A percentile compares a stretch with the other conserved stretches of the same genome.
phyloP scores from a whole-genome alignment of 1,140 invertebrate species.

The Stenopsyche tienmushanensis region DNA sequence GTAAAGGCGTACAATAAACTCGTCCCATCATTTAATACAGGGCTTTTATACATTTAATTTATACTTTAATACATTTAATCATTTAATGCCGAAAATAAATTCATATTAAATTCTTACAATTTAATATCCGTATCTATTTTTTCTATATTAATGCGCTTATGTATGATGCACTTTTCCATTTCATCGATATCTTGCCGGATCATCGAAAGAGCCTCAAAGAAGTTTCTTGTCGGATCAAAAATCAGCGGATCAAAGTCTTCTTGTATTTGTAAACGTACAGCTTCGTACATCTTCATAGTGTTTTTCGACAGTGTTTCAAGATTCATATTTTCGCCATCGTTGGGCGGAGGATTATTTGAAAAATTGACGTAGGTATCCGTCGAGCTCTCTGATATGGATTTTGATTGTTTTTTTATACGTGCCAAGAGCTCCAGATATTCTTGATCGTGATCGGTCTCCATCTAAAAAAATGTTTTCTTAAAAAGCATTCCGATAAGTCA shows the following conservation, averaged over 20 bases:
- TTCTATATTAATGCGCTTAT: slow-evolving; percentile 46
- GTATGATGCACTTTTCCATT: slow-evolving; percentile 48
- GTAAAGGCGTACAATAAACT: no score
- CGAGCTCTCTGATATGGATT: slow-evolving; percentile 22
- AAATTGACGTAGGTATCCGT: slow-evolving; percentile 16
- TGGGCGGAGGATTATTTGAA: slow-evolving; percentile 23
- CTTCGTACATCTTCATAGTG: slow-evolving; percentile 8
- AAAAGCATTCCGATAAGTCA: no score
- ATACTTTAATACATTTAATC: background rate
- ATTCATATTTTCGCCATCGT: background rate
- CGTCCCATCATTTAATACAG: no score
- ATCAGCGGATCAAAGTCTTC: slow-evolving; percentile 35
- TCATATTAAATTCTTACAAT: slow-evolving; percentile 44
- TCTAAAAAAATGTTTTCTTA: slow-evolving; percentile 1
- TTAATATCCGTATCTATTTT: slow-evolving; percentile 48
- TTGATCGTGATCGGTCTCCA: slow-evolving; percentile 8
- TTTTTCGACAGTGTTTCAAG: slow-evolving; percentile 19
- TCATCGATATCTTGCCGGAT: slow-evolving; percentile 47
- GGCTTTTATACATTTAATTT: no score
- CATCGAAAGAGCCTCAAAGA: slow-evolving; percentile 23
- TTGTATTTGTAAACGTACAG: slow-evolving; percentile 15
- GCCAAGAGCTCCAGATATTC: slow-evolving; percentile 16
- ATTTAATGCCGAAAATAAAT: background rate
- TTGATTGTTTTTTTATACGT: slow-evolving; percentile 19
- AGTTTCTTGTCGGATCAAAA: slow-evolving; percentile 30